These are phyloP conservation scores for Vulpes lagopus DNA, from an alignment of 2,113 vertebrate genomes.

Conservation along the genomic window DNA sequence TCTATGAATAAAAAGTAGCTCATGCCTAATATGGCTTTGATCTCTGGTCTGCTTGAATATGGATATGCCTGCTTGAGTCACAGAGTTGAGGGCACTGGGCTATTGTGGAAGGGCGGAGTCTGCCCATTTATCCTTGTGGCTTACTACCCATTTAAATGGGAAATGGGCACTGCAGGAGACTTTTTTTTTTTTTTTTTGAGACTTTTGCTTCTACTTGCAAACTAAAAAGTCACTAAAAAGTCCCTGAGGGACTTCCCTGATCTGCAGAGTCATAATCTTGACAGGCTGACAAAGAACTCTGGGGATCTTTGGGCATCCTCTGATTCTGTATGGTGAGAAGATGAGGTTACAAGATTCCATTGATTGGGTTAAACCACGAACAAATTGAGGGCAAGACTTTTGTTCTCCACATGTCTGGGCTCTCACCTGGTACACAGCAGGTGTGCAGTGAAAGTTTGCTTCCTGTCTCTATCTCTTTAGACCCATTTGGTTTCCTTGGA, in stretches of 20 bases:
- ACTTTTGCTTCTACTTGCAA: not conserved
- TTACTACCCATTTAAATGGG: not conserved
- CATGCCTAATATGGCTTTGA: constrained; percentile 29
- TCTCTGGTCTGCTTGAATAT: constrained; percentile 63
- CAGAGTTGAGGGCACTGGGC: not conserved
- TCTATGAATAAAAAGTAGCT: constrained; percentile 85
- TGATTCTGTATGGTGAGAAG: not conserved
- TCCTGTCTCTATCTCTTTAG: not conserved
- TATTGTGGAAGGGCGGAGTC: fast-evolving
- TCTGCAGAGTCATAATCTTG: not conserved
- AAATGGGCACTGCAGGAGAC: not conserved
- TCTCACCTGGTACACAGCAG: not conserved
- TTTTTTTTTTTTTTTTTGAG: not conserved
- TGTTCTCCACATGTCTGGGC: not conserved
- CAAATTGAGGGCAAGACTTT: not conserved
- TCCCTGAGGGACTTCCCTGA: not conserved
- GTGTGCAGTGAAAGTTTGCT: not conserved
- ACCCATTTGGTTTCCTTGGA: not conserved
- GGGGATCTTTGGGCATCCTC: not conserved
- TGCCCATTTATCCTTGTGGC: not conserved
- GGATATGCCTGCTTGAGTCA: not conserved
- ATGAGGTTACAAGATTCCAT: not conserved
- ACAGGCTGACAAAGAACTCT: not conserved
- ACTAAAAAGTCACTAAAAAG: not conserved
- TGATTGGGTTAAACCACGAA: not conserved